Evolutionary conservation across 2,113 vertebrate species (phyloP), one percentile per base, ranked within the genome.

Genomic region (western clawed frog (Xenopus tropicalis)): DNA sequence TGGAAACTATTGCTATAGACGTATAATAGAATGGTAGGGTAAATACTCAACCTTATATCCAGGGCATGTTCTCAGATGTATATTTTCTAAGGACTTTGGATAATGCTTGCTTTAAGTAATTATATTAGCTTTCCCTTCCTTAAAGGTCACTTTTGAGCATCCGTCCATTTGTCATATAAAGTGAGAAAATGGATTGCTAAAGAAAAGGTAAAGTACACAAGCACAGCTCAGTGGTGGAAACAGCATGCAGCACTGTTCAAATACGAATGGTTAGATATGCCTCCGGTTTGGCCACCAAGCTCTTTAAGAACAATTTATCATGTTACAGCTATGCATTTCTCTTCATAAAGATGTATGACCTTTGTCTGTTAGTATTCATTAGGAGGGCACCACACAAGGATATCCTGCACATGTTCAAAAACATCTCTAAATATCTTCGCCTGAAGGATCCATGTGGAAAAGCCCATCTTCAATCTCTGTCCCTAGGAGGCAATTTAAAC

Each of bases 401-500:
- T 86, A 82, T 80, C 89, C 85, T 79, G 84, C 89, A 88, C 86
- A 90, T 86, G 85, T 89, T 83, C 86, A 87, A 83, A 84, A 82
- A 87, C 83, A 88, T 86, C 89, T 83, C 87, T 85, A 91, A 91
- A 90, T 90, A 92, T 88, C 90, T 89, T 92, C 79, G 90, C 91
- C 92, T 90, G 86, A 90, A 93, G 91, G 91, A 90, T 89, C 90
- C 85, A 79, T 68, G 79, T 83, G 79, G 92, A 89, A 82, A 84
- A 88, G 83, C 88, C 91, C 87, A 88, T 97, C 94, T 95, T 98
- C 93, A 94, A 97, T 98, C 95, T 96, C 90, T 93, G 94, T 97
- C 97, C 96, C 95, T 97, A 93, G 94, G 94, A 97, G 95, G 96
- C 94, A 95, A 88, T 93, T 92, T 91, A 92, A 95, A 96, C 96